Evolutionary conservation across 2,797 vertebrate genomes (phyloP).

Genomic region (Pseudopleuronectes americanus): DNA sequence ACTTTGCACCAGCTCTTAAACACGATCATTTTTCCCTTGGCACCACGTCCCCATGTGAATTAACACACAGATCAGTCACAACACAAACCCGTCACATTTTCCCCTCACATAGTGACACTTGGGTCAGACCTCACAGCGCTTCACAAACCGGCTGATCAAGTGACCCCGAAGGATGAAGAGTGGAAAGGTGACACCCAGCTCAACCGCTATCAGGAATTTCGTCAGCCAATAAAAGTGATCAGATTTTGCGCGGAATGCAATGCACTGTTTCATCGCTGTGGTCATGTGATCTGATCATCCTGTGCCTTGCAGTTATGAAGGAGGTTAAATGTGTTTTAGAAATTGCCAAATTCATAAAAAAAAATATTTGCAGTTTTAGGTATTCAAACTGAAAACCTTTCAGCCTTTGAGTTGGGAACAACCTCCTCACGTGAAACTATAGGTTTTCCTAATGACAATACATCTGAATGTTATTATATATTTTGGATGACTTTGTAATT

Average conservation of each 20-base stretch:
- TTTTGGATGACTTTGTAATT: too few relatives aligned
- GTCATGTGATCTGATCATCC: slow-evolving; percentile 30
- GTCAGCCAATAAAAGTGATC: slow-evolving; percentile 77
- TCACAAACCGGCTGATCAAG: slow-evolving; percentile 42
- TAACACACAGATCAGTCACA: slow-evolving; percentile 71
- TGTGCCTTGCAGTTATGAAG: neutral
- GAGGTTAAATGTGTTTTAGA: neutral
- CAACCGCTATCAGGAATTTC: slow-evolving; percentile 22
- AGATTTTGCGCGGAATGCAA: slow-evolving; percentile 65
- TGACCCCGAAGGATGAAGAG: slow-evolving; percentile 27
- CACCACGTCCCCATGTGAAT: slow-evolving; percentile 67
- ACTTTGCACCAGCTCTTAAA: slow-evolving; percentile 76
- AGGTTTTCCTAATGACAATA: too few relatives aligned
- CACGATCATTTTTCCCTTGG: slow-evolving; percentile 64
- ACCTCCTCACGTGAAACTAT: neutral
- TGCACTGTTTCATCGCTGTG: slow-evolving; percentile 18
- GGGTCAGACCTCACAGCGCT: slow-evolving; percentile 53
- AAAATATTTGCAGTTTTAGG: neutral
- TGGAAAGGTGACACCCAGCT: slow-evolving; percentile 46
- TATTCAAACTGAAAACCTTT: neutral
- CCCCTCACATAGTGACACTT: slow-evolving; percentile 65
- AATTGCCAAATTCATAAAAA: neutral
- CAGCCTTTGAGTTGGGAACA: neutral
- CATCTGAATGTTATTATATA: too few relatives aligned
- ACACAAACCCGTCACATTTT: slow-evolving; percentile 68